A percentile compares a stretch with the other conserved stretches of the same genome.
Conservation (phyloP, 2,888 invertebrate genomes). For the Melanotus villosus region DNA sequence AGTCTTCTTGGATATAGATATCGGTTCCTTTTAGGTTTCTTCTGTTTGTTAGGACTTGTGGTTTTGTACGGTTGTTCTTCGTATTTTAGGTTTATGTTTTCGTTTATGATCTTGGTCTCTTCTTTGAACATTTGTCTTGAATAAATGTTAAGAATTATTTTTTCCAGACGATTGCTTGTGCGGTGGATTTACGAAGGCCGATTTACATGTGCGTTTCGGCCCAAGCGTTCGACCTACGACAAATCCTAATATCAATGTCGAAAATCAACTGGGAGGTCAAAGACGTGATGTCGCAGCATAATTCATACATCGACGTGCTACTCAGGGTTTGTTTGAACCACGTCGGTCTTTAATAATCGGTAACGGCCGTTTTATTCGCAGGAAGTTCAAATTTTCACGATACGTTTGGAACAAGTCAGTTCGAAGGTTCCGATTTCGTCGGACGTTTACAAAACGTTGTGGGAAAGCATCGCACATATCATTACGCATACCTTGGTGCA, state of each 20-base stretch:
- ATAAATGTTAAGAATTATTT: no score
- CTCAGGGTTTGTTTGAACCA: constrained; percentile 69
- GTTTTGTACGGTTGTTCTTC: no score
- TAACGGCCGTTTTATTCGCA: constrained; percentile 57
- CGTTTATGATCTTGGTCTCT: no score
- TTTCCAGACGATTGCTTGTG: constrained; percentile 77
- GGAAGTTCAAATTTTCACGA: constrained; percentile 83
- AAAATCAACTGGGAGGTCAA: constrained; percentile 96
- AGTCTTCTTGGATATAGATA: no score
- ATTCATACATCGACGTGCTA: constrained; percentile 86
- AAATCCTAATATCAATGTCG: constrained; percentile 87
- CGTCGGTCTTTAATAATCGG: not conserved
- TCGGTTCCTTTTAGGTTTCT: no score
- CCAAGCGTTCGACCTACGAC: constrained; percentile 83
- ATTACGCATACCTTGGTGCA: constrained; percentile 92
- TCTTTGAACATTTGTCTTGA: no score
- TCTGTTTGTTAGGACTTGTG: no score
- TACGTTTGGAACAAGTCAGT: constrained; percentile 82
- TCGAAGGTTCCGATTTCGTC: constrained; percentile 79
- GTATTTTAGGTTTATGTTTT: no score
- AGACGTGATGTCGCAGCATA: constrained; percentile 96
- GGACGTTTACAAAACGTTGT: constrained; percentile 80
- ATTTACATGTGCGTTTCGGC: constrained; percentile 90
- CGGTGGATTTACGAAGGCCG: constrained; percentile 83
- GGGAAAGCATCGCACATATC: constrained; percentile 91